phyloP scores from a whole-genome alignment of 1,140 invertebrate genomes.

The Tetramorium simillimum region DNA sequence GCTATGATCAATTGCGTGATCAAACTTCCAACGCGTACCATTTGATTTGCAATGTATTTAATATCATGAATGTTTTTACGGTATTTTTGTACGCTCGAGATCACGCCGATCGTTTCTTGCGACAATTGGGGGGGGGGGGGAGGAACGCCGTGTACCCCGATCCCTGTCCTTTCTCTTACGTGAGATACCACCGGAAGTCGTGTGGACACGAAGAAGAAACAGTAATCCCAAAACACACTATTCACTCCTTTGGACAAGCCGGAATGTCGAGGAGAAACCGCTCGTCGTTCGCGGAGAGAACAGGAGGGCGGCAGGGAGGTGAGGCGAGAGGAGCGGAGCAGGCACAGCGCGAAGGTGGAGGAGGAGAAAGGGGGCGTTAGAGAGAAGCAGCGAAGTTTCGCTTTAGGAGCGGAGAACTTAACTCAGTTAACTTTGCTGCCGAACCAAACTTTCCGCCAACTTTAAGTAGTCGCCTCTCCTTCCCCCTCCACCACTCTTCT shows the following conservation, averaged over 20 bases:
- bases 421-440: conserved; percentile 85
- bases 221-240: conserved; percentile 79
- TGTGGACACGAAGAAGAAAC: conserved; percentile 59
- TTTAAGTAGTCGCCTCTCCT: conserved; percentile 83
- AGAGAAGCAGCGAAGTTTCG: conserved; percentile 83
- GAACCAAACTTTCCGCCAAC: conserved; percentile 84
- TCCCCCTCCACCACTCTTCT: conserved; percentile 24
- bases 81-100: not conserved
- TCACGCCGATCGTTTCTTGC: not conserved
- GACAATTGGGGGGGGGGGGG: conserved; percentile 21
- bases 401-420: conserved; percentile 84
- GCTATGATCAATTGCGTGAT: too few species aligned
- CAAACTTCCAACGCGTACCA: not conserved
- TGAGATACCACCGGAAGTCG: conserved; percentile 43
- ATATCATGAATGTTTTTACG: not conserved
- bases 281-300: conserved; percentile 35
- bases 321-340: conserved; percentile 58
- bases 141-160: conserved; percentile 18
- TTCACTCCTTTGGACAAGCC: conserved; percentile 63
- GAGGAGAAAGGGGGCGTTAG: conserved; percentile 63
- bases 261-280: conserved; percentile 53
- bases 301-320: conserved; percentile 24
- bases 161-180: conserved; percentile 41
- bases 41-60: not conserved
- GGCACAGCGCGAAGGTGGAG: conserved; percentile 63